Conservation (phyloP, 2,888 invertebrate genomes). For the Imbricaverruca yamaguchii region DNA sequence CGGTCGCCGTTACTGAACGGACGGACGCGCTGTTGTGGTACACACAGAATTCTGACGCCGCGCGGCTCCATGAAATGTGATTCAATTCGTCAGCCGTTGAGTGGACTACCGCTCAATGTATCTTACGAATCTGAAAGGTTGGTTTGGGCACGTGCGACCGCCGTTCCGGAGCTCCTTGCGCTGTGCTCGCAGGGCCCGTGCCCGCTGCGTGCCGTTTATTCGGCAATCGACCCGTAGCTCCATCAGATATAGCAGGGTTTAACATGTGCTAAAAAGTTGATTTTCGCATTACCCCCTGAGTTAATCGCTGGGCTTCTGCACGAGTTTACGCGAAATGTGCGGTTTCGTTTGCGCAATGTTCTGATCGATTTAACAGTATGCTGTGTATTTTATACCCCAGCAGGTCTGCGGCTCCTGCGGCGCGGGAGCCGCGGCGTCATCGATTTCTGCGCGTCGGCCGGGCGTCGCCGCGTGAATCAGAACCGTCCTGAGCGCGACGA, state of each 20-base stretch:
- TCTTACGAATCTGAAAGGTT: slow-evolving; percentile 36
- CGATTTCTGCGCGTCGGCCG: background rate
- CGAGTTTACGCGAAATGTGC: no score
- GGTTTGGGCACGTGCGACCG: slow-evolving; percentile 24
- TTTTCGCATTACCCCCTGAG: no score
- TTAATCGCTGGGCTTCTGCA: no score
- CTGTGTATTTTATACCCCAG: no score
- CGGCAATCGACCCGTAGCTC: no score
- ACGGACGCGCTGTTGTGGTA: background rate
- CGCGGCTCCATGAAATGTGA: slow-evolving; percentile 3
- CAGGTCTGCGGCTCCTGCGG: no score
- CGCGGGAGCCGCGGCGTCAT: background rate
- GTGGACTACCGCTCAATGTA: slow-evolving; percentile 64
- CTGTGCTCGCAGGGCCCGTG: no score
- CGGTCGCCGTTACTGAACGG: background rate
- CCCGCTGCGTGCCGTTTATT: no score
- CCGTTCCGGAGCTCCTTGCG: slow-evolving; percentile 24
- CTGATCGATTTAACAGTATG: no score
- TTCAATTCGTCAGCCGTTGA: slow-evolving; percentile 58
- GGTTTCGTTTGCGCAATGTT: no score
- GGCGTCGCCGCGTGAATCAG: background rate
- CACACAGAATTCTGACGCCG: background rate
- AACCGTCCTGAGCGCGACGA: background rate
- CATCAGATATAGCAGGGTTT: no score
- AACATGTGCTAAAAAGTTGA: no score